Evolutionary conservation across 2,888 invertebrate species (phyloP).

Genomic region (Caenorhabditis zanzibari): DNA sequence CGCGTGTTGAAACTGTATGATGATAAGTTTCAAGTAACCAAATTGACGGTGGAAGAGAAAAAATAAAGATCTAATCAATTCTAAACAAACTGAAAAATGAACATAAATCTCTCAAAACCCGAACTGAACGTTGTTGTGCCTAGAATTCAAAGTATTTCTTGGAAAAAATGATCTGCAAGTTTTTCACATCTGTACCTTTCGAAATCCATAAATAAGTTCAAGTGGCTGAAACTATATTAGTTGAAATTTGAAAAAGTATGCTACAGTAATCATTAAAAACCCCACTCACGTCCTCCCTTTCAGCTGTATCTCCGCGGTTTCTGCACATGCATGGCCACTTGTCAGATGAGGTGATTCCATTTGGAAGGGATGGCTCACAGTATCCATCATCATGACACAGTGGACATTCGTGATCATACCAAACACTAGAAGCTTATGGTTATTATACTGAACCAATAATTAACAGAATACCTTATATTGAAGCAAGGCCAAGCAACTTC

Average conservation of each 20-base stretch:
- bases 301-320: slow-evolving; percentile 64
- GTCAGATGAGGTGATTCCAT: slow-evolving; percentile 48
- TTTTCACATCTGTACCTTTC: slow-evolving; percentile 63
- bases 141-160: slow-evolving; percentile 2
- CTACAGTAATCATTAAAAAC: neutral
- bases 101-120: slow-evolving; percentile 41
- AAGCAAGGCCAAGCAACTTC: slow-evolving; percentile 77
- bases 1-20: slow-evolving; percentile 40
- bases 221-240: slow-evolving; percentile 68
- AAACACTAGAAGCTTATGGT: slow-evolving; percentile 60
- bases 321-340: slow-evolving; percentile 74
- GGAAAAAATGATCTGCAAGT: slow-evolving; percentile 1
- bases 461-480: slow-evolving; percentile 72
- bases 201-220: slow-evolving; percentile 68
- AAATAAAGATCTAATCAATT: neutral
- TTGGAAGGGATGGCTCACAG: slow-evolving; percentile 68
- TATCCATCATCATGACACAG: slow-evolving; percentile 73
- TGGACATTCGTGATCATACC: slow-evolving; percentile 77
- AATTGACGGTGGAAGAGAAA: slow-evolving; percentile 25
- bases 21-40: slow-evolving; percentile 46
- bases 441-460: too few species aligned
- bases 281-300: slow-evolving; percentile 65
- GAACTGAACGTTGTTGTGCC: slow-evolving; percentile 25
- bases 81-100: slow-evolving; percentile 19
- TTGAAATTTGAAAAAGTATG: slow-evolving; percentile 28